These are phyloP conservation scores for Laticauda laticaudata DNA, from an alignment of 2,113 vertebrate genomes.

Conservation along the genomic window DNA sequence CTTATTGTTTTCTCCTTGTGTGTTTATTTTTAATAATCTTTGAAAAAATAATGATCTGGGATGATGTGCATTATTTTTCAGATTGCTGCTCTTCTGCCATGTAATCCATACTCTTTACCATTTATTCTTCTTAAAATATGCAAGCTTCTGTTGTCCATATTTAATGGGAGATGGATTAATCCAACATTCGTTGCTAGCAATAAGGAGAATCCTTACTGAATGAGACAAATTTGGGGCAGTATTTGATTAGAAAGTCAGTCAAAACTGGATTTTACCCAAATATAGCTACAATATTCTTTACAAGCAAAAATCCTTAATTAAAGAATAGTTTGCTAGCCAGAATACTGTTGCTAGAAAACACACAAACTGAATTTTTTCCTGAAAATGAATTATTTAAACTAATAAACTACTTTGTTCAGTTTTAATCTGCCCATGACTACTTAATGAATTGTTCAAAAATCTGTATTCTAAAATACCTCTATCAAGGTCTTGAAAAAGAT, in stretches of 20 bases:
- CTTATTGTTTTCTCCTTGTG: neutral
- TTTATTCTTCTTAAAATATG: neutral
- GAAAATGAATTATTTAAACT: neutral
- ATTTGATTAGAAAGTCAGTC: neutral
- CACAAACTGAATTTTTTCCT: neutral
- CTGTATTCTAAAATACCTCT: neutral
- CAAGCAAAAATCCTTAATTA: neutral
- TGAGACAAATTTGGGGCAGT: neutral
- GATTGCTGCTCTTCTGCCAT: neutral
- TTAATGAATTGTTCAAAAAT: neutral
- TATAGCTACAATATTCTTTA: neutral
- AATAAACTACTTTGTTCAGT: neutral
- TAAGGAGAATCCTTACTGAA: neutral
- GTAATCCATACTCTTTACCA: neutral
- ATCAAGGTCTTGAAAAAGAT: neutral
- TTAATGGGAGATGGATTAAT: neutral
- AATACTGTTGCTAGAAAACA: neutral
- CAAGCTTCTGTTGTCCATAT: neutral
- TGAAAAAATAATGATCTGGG: neutral
- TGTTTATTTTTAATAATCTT: neutral
- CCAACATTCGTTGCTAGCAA: neutral
- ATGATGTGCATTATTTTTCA: neutral
- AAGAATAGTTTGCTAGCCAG: neutral
- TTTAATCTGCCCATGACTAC: neutral
- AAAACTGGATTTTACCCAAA: neutral